Conservation (phyloP, 2,888 invertebrate species). For the Darwinula stevensoni region DNA sequence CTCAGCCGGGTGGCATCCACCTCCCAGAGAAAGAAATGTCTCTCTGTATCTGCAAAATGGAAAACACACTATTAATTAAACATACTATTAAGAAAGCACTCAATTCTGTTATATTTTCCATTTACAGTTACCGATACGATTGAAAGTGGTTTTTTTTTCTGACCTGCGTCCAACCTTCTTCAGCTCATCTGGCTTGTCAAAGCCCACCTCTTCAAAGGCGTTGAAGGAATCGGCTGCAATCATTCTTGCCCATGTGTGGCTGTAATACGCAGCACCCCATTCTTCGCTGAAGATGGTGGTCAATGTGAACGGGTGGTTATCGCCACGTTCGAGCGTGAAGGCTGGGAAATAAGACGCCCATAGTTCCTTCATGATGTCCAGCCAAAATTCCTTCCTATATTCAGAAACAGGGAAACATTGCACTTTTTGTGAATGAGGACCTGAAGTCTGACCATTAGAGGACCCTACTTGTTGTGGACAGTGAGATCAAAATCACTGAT, state of each 20-base stretch:
- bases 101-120: too few relatives aligned
- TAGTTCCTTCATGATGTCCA: conserved; percentile 36
- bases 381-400: conserved; percentile 45
- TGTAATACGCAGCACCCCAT: conserved; percentile 56
- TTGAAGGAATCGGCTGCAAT: conserved; percentile 68
- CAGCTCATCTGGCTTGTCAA: conserved; percentile 12
- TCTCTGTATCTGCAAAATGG: conserved; percentile 30
- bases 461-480: conserved; percentile 23
- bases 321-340: conserved; percentile 41
- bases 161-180: conserved; percentile 9
- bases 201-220: conserved; percentile 30
- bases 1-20: conserved; percentile 47
- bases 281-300: conserved; percentile 49
- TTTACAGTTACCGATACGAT: too few relatives aligned
- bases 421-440: too few relatives aligned
- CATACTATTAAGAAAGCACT: too few relatives aligned
- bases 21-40: conserved; percentile 52
- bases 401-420: conserved; percentile 9
- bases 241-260: conserved; percentile 55
- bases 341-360: conserved; percentile 53
- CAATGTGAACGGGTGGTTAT: conserved; percentile 61
- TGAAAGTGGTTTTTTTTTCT: too few relatives aligned
- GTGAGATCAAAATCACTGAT: conserved; percentile 46
- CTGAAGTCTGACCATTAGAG: conserved; percentile 1
- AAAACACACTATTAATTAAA: conserved; percentile 5